phyloP scores from a whole-genome alignment of 1,140 invertebrate species.

The Achroia grisella region DNA sequence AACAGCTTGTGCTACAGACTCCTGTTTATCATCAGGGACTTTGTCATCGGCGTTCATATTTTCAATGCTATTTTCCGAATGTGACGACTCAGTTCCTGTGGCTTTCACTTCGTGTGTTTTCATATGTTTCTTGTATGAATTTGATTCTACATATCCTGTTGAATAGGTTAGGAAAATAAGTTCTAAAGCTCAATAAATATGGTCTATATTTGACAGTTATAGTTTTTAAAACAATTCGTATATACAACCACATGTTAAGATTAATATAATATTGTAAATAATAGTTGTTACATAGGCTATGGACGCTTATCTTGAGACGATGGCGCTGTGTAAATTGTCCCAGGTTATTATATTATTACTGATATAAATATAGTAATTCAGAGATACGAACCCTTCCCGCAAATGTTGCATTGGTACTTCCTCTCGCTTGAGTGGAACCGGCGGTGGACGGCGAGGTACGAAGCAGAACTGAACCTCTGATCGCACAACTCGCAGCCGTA shows the following conservation, averaged over 20 bases:
- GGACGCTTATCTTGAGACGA: too few species aligned
- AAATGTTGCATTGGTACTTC: conserved; percentile 43
- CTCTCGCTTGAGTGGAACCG: conserved; percentile 42
- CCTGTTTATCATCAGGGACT: too few species aligned
- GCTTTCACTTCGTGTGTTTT: conserved; percentile 48
- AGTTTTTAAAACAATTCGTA: too few species aligned
- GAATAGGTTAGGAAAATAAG: conserved; percentile 11
- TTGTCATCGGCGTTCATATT: background rate
- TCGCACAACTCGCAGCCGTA: conserved; percentile 48
- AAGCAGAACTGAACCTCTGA: conserved; percentile 51
- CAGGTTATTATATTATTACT: too few species aligned
- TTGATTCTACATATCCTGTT: conserved; percentile 58
- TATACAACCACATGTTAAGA: too few species aligned
- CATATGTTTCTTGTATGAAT: conserved; percentile 62
- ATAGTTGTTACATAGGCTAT: too few species aligned
- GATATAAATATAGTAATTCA: too few species aligned
- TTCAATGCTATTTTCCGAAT: conserved; percentile 18
- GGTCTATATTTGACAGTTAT: too few species aligned
- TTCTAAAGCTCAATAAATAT: too few species aligned
- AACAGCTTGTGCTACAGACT: background rate
- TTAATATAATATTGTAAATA: too few species aligned
- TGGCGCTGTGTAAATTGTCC: too few species aligned
- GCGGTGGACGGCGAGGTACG: conserved; percentile 50
- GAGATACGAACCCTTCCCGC: conserved; percentile 49
- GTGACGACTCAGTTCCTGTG: conserved; percentile 21